These are phyloP conservation scores for Gallinago stenura DNA, from an alignment of 2,797 vertebrate genomes.

Conservation along the genomic window DNA sequence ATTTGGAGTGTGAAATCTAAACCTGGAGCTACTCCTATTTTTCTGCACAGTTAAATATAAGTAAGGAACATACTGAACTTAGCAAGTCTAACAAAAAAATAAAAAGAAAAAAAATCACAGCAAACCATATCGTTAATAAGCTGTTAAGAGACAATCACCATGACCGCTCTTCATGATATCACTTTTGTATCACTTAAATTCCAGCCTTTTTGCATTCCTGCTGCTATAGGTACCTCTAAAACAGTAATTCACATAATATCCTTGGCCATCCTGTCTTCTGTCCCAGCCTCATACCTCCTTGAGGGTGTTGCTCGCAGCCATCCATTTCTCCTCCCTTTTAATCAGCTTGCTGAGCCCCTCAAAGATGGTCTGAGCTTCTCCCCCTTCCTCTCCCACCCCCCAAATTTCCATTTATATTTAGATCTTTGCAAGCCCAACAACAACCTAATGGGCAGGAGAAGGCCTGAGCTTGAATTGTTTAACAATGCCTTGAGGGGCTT, in stretches of 20 bases:
- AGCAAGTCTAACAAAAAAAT: background rate
- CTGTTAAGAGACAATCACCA: fast-evolving
- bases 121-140: fast-evolving
- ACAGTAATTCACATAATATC: background rate
- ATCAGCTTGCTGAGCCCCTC: background rate
- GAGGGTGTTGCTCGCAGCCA: background rate
- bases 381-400: no score
- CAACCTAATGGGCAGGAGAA: slow-evolving; percentile 35
- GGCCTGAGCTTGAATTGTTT: slow-evolving; percentile 39
- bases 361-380: background rate
- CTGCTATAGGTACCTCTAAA: background rate
- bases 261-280: background rate
- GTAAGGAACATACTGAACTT: background rate
- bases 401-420: slow-evolving; percentile 22
- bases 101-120: background rate
- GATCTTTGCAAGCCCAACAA: slow-evolving; percentile 36
- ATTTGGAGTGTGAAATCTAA: background rate
- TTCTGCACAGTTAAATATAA: background rate
- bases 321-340: background rate
- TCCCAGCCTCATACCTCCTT: background rate
- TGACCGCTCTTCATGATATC: background rate
- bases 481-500: slow-evolving; percentile 72
- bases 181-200: background rate
- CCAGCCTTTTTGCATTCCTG: background rate
- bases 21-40: background rate